Percentiles rank a stretch among this genome's conserved stretches.
Conservation (phyloP, 2,888 invertebrate genomes). For the Agrochola lota region DNA sequence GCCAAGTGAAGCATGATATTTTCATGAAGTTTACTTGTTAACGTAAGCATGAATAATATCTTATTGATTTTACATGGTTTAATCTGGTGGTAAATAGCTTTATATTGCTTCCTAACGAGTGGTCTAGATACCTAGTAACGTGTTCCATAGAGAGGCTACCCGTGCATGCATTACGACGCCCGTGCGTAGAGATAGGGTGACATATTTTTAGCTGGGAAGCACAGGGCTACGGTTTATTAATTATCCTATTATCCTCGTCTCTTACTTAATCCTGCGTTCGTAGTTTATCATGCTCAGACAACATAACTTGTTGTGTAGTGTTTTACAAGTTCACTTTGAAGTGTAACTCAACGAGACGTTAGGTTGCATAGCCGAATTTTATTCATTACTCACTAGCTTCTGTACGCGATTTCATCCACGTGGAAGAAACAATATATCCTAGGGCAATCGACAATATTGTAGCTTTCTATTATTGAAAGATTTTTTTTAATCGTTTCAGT, state of each 20-base stretch:
- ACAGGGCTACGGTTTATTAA: neutral
- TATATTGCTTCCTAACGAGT: conserved; percentile 5
- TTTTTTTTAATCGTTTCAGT: too few species aligned
- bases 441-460: too few species aligned
- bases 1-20: conserved; percentile 10
- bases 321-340: neutral
- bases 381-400: neutral
- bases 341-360: neutral
- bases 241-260: neutral
- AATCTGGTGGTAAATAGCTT: conserved; percentile 3
- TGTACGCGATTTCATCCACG: too few species aligned
- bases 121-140: neutral
- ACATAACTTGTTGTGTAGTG: neutral
- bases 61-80: neutral
- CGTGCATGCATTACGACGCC: conserved; percentile 17
- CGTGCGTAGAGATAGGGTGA: conserved; percentile 27
- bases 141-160: conserved; percentile 19
- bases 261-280: neutral
- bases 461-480: too few species aligned
- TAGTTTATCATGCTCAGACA: neutral
- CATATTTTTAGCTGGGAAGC: conserved; percentile 25
- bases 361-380: neutral
- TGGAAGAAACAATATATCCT: too few species aligned
- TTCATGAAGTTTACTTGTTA: neutral
- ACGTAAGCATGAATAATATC: neutral